phyloP scores from a whole-genome alignment of 2,888 invertebrate genomes.

The Orchesella flavescens region DNA sequence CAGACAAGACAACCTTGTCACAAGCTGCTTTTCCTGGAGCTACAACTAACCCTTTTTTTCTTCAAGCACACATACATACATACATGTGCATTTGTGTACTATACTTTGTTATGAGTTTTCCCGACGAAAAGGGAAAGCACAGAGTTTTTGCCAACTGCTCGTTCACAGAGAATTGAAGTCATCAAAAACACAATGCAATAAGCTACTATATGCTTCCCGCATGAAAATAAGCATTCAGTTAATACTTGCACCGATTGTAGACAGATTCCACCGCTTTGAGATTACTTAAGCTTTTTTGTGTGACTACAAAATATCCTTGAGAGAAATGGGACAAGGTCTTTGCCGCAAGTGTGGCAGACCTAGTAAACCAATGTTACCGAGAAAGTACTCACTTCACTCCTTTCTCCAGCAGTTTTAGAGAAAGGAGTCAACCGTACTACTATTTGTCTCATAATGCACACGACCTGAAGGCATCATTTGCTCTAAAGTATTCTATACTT shows the following conservation, averaged over 20 bases:
- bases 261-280: too few species aligned
- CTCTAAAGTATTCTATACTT: neutral
- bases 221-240: constrained; percentile 3
- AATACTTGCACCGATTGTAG: neutral
- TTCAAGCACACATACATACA: too few species aligned
- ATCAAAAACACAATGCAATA: neutral
- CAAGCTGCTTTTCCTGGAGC: too few species aligned
- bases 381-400: neutral
- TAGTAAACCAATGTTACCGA: neutral
- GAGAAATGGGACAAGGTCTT: constrained; percentile 26
- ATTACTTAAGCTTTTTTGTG: too few species aligned
- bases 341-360: neutral
- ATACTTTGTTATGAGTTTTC: too few species aligned
- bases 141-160: too few species aligned
- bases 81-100: too few species aligned
- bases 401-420: constrained; percentile 8
- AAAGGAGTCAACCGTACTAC: neutral
- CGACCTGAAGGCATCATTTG: neutral
- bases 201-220: neutral
- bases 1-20: too few species aligned
- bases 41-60: too few species aligned
- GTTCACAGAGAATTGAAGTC: too few species aligned
- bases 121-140: too few species aligned
- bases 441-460: too few species aligned
- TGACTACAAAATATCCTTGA: constrained; percentile 13